Evolutionary conservation across 53 echinoderm and acorn worm species (phyloP), one percentile per base, ranked within the genome.

Genomic region (Hippasteria phrygiana): DNA sequence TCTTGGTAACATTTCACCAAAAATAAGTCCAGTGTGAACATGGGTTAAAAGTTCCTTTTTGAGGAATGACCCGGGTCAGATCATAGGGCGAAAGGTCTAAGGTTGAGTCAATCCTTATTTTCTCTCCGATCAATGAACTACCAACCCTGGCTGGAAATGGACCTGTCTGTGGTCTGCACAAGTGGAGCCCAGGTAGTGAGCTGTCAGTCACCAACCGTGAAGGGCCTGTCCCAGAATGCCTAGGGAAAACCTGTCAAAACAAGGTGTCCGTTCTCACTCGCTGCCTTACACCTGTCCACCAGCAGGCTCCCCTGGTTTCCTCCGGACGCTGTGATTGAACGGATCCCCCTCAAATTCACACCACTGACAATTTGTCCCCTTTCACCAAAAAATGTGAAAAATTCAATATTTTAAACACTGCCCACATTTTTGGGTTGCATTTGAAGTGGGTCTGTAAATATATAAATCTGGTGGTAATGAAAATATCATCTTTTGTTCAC

Each of bases 161-260:
- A 1, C 16, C 33, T 18, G 34, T 28, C 70, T 69, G 70, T 69
- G 36, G 34, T 37, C 36, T 69, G 18, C 16, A 17, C 34, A 69
- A 69, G 70, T 33, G 33, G 59, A 7, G 4, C 4, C 4, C 22
- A 18, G 16, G 8, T 50, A 78, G 78, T 78, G 62, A 65, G 82
- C 82, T 82, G 82, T 82, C 82, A 65, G 43, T 82, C 66, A 82
- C 82, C 45, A 63, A 28, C 18, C 43, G n/a, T 18, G 82, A 80
- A 64, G 81, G 62, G 81, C 5, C 28, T 40, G 46, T 82, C 47
- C 66, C 82, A 82, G 65, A 43, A 46, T 82, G 66, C 82, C 82
- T 14, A 43, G 82, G 82, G 66, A 62, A 43, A 66, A 82, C 37
- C 82, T 82, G 82, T 82, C 82, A 82, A 82, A 65, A 82, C 66